These are phyloP conservation scores for Euura lappo DNA, from an alignment of 1,140 invertebrate genomes.

Conservation along the genomic window DNA sequence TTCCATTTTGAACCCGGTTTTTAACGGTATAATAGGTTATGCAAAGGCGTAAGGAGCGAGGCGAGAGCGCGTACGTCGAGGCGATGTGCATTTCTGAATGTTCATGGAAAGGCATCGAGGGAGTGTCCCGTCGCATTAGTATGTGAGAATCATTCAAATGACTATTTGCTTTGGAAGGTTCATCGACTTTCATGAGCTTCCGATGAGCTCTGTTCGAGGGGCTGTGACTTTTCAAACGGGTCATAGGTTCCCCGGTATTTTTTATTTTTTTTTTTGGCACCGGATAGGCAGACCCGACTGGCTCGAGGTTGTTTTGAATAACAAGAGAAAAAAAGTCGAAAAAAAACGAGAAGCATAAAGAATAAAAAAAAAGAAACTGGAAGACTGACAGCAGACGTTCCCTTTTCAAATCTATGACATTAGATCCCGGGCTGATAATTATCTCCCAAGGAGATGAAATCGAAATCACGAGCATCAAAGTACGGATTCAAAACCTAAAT, in stretches of 20 bases:
- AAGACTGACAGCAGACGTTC: too few relatives aligned
- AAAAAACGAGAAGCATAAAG: too few relatives aligned
- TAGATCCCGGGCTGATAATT: too few relatives aligned
- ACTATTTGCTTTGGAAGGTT: constrained; percentile 21
- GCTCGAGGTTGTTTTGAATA: background rate
- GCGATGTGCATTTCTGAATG: background rate
- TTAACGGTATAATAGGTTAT: background rate
- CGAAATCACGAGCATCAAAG: too few relatives aligned
- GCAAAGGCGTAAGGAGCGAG: background rate
- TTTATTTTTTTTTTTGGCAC: background rate
- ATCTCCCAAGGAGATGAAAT: too few relatives aligned
- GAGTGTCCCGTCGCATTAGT: background rate
- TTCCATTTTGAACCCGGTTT: too few relatives aligned
- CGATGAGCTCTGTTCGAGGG: background rate
- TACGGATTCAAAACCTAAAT: too few relatives aligned
- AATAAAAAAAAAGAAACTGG: too few relatives aligned
- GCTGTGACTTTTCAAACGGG: background rate
- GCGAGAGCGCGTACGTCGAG: background rate
- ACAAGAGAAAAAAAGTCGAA: background rate
- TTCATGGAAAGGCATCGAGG: background rate
- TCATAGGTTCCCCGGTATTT: background rate
- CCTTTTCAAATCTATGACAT: too few relatives aligned
- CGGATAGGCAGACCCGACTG: too few relatives aligned
- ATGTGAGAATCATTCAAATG: constrained; percentile 16
- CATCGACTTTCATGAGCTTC: constrained; percentile 43